Percentiles rank a stretch among this genome's conserved stretches.
Conservation (phyloP, 2,888 invertebrate genomes). For the Blastobasis adustella region DNA sequence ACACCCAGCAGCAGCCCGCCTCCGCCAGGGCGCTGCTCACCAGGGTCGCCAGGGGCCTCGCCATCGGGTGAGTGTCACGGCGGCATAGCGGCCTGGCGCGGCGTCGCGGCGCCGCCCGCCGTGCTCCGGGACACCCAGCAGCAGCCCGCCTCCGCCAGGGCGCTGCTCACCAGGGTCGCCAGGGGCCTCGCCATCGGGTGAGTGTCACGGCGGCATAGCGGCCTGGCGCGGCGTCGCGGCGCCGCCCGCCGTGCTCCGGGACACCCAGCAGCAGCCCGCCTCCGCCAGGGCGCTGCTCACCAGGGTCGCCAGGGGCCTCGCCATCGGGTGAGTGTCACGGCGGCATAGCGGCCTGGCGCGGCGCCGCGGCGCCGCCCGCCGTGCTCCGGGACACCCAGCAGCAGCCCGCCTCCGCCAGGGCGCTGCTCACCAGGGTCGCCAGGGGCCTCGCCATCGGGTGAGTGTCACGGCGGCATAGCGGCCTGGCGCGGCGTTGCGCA, state of each 20-base stretch:
- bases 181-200: not conserved
- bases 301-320: slow-evolving; percentile 1
- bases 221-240: not conserved
- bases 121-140: slow-evolving; percentile 1
- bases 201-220: not conserved
- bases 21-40: slow-evolving; percentile 10
- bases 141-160: no score
- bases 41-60: slow-evolving; percentile 8
- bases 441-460: slow-evolving; percentile 6
- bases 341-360: not conserved
- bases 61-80: slow-evolving; percentile 9
- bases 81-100: slow-evolving; percentile 34
- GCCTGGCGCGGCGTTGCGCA: no score
- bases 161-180: not conserved
- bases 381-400: slow-evolving; percentile 1
- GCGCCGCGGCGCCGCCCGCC: not conserved
- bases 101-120: slow-evolving; percentile 46
- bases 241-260: slow-evolving; percentile 5
- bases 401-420: slow-evolving; percentile 1
- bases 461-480: not conserved
- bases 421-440: slow-evolving; percentile 12
- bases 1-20: not conserved
- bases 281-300: slow-evolving; percentile 8
- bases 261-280: not conserved
- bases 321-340: not conserved